Evolutionary conservation across 2,797 vertebrate species (phyloP).

Genomic region (Neostethus bicornis): DNA sequence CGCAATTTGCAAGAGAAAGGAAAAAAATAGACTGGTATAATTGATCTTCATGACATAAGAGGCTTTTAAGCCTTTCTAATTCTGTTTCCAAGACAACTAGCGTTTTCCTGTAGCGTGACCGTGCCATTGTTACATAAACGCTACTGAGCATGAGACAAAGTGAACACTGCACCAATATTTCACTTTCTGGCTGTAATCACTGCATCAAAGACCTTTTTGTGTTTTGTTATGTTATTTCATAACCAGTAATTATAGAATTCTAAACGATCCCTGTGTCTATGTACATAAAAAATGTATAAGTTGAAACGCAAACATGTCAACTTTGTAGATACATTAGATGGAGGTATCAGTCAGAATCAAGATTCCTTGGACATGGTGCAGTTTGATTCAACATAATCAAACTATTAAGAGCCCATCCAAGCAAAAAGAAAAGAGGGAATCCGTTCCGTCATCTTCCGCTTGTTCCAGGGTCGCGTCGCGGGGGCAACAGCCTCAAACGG

Average conservation of each 20-base stretch:
- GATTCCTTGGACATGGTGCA: conserved; percentile 10
- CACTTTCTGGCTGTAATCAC: conserved; percentile 18
- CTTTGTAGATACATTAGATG: conserved; percentile 15
- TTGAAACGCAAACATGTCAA: conserved; percentile 10
- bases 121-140: conserved; percentile 17
- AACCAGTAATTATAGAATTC: too few species aligned
- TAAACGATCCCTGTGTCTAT: too few species aligned
- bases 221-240: conserved; percentile 2
- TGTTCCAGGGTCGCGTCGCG: too few species aligned
- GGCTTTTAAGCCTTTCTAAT: conserved; percentile 6
- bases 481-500: too few species aligned
- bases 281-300: not conserved
- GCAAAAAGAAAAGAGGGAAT: conserved; percentile 29
- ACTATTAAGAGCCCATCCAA: conserved; percentile 25
- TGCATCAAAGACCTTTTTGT: conserved; percentile 13
- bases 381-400: conserved; percentile 36
- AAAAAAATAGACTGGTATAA: conserved; percentile 2
- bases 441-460: too few species aligned
- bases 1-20: conserved; percentile 5
- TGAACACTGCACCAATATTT: not conserved
- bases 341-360: conserved; percentile 19
- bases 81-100: not conserved
- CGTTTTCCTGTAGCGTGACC: conserved; percentile 6
- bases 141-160: not conserved
- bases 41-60: conserved; percentile 10